phyloP scores from a whole-genome alignment of 2,113 vertebrate species.

The Pseudopodoces humilis region DNA sequence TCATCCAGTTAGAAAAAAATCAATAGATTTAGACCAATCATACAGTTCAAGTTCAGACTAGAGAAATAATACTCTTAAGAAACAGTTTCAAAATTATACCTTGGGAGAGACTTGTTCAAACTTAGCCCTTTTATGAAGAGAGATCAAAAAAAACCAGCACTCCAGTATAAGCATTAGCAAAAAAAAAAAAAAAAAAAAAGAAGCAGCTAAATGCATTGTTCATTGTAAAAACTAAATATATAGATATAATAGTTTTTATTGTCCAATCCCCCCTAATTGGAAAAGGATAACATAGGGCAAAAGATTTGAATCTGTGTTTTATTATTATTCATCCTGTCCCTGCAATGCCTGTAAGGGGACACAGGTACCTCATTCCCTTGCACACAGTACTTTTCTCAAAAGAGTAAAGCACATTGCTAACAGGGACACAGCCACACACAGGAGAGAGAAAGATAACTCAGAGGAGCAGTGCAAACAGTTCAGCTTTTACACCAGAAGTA shows the following conservation, averaged over 20 bases:
- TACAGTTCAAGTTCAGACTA: background rate
- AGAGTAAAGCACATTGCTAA: background rate
- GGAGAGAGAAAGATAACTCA: background rate
- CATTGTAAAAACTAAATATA: background rate
- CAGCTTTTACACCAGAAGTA: background rate
- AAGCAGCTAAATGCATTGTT: background rate
- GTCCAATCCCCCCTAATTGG: background rate
- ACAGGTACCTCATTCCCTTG: background rate
- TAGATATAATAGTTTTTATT: background rate
- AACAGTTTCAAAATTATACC: background rate
- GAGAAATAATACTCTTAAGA: background rate
- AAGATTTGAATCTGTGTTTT: background rate
- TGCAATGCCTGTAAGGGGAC: background rate
- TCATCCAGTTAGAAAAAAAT: background rate
- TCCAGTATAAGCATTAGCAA: rapidly evolving
- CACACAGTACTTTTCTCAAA: background rate
- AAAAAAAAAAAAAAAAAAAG: background rate
- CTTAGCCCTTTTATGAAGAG: background rate
- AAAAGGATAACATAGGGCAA: background rate
- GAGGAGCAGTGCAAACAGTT: background rate
- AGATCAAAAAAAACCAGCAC: background rate
- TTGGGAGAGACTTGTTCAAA: background rate
- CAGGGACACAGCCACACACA: background rate
- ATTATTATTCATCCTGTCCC: background rate
- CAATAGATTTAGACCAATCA: background rate